Base-by-base conservation (phyloP, 2,797 vertebrate genomes). In the Danio albolineatus region DNA sequence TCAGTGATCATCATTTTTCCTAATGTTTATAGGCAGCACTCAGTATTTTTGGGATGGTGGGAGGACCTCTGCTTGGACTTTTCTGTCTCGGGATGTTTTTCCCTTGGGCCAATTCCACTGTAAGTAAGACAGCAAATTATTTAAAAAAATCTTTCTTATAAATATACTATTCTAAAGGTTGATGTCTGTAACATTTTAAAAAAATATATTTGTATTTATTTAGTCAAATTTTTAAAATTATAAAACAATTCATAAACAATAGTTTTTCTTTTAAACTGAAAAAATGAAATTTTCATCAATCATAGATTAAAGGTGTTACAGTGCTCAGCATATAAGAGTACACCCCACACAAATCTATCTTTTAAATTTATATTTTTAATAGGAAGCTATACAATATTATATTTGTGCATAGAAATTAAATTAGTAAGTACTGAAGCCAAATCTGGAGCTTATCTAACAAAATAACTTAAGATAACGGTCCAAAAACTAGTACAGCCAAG, bases 31-130 rank as follows among this genome's bases (percentile, higher is more conserved):
- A 99, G 98, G 98, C 96, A 0, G 97, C 98, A 66, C 91, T 99
- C 87, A 99, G 97, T 89, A 98, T 99, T 90, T 99, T 99, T 1
- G 98, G 98, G 73, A 99, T 99, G 95, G 93, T 99, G 19, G 98
- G 98, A 0, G 98, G 98, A 0, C 98, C 98, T 0, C 94, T 99
- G 57, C 87, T 98, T 28, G 96, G 96, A 28, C 78, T 96, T 44
- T 99, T 99, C 93, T 86, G 95, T 85, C 92, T 99, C 74, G 98
- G 98, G 67, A 96, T 99, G 91, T 95, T 99, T 88, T 97, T 95
- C 80, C 96, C 97, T 7, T 97, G 96, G 92, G 95, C 95, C 59
- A 99, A 98, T 88, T 82, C 96, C 9, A 85, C 72, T 10, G 96
- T 97, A 89, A 96, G 96, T 94, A 46, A 67, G 19, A 59, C 21